Evolutionary conservation across 2,888 invertebrate genomes (phyloP).

Genomic region (Synanthedon andrenaeformis): DNA sequence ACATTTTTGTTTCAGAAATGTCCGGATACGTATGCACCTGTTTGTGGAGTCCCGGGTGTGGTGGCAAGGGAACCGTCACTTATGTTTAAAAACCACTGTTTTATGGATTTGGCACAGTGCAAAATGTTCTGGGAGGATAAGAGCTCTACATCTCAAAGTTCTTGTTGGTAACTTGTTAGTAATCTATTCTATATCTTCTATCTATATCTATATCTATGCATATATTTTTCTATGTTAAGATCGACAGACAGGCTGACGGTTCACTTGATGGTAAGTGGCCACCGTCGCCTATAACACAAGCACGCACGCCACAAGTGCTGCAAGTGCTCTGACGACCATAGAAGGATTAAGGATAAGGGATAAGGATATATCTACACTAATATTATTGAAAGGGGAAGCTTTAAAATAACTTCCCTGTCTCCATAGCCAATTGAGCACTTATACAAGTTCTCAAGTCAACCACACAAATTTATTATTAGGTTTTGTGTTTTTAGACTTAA

Average conservation of each 20-base stretch:
- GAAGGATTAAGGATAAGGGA: no score
- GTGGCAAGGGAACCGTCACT: slow-evolving; percentile 38
- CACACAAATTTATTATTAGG: neutral
- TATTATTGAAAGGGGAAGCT: no score
- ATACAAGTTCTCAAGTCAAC: no score
- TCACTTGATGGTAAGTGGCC: no score
- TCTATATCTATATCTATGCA: neutral
- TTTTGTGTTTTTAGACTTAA: neutral
- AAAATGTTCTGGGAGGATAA: slow-evolving; percentile 44
- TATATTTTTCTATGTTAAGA: neutral
- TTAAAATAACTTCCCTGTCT: no score
- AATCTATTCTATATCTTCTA: neutral
- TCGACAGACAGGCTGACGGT: no score
- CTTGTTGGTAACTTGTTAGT: slow-evolving; percentile 22
- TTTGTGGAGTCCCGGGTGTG: slow-evolving; percentile 42
- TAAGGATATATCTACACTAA: no score
- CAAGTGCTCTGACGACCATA: no score
- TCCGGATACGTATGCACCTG: slow-evolving; percentile 47
- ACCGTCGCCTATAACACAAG: no score
- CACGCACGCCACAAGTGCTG: no score
- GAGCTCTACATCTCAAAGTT: slow-evolving; percentile 28
- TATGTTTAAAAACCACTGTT: slow-evolving; percentile 56
- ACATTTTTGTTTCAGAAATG: slow-evolving; percentile 27
- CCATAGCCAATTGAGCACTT: no score
- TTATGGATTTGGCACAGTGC: slow-evolving; percentile 56